phyloP scores from a whole-genome alignment of 2,888 invertebrate species.

The Diadegma fenestrale region DNA sequence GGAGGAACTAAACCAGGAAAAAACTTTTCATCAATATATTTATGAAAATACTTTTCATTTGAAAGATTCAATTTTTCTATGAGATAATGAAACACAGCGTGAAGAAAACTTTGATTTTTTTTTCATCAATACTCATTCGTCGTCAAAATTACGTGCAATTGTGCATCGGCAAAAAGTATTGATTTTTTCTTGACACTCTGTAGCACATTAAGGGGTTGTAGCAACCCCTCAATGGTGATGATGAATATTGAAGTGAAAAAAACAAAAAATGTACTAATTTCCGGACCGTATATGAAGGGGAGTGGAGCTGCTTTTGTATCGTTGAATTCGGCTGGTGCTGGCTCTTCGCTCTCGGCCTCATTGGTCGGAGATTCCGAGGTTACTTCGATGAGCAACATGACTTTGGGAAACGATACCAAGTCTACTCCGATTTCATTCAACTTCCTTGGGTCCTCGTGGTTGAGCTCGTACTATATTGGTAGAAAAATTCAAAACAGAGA shows the following conservation, averaged over 20 bases:
- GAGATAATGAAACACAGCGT: not conserved
- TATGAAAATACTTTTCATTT: not conserved
- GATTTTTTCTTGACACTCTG: not conserved
- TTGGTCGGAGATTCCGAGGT: constrained; percentile 56
- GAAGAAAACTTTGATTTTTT: not conserved
- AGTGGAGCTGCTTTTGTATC: not conserved
- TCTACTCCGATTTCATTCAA: constrained; percentile 84
- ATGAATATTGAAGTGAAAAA: not conserved
- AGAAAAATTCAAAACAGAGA: not conserved
- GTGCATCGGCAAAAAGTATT: not conserved
- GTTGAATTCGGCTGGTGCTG: constrained; percentile 31
- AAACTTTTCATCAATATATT: not conserved
- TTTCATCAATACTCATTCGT: not conserved
- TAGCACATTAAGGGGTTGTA: not conserved
- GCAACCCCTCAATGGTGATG: not conserved
- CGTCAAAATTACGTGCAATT: no score
- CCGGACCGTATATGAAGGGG: not conserved
- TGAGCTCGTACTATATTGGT: constrained; percentile 83
- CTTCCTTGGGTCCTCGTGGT: constrained; percentile 84
- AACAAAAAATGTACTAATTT: not conserved
- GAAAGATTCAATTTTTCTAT: not conserved
- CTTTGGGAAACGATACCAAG: constrained; percentile 74
- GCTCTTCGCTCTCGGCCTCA: constrained; percentile 37
- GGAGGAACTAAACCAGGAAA: not conserved
- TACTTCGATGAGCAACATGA: constrained; percentile 54